Base-by-base conservation (phyloP, 2,797 vertebrate species). In the Carapus acus region DNA sequence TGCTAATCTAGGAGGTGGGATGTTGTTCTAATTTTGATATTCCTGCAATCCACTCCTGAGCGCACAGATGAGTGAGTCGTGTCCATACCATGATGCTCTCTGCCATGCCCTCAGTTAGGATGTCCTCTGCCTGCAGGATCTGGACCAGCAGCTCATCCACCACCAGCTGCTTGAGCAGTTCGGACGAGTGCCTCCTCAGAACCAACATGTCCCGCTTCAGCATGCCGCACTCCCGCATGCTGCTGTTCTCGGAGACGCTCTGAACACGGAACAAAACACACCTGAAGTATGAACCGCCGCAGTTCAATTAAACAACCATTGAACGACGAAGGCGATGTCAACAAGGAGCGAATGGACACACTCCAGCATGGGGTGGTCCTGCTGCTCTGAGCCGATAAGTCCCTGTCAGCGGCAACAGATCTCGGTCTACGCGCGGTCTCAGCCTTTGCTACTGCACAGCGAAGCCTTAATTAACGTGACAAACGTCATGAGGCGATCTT, bases 81-180 rank as follows among this genome's bases (percentile, higher is more conserved):
- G 14, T 36, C 34, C 14, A 40, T 76, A 90, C 89, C 87, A 89
- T 60, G 40, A 90, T 85, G 20, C 12, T 62, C 68, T 90, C 88
- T 15, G 88, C 85, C 88, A 89, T 88, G 72, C 17, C 73, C 43
- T 87, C 87, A 0, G 87, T 89, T 1, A 90, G 85, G 61, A 89
- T 83, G 38, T 68, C 71, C 2, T 88, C 83, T 34, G 83, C 73
- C 46, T 80, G 82, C 20, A 90, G 72, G 14, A 19, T 64, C 77
- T 88, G 87, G 43, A 90, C 43, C 57, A 90, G 73, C 48, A 86
- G 49, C 65, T 86, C 88, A 12, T 90, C 87, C 71, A 88, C 87
- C 69, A 89, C 85, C 77, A 90, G 76, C 29, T 90, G 69, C 60
- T 75, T 85, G 59, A 79, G 75, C 31, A 90, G 79, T 0, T 41